Evolutionary conservation across 2,797 vertebrate genomes (phyloP).

Genomic region (Masticophis lateralis): DNA sequence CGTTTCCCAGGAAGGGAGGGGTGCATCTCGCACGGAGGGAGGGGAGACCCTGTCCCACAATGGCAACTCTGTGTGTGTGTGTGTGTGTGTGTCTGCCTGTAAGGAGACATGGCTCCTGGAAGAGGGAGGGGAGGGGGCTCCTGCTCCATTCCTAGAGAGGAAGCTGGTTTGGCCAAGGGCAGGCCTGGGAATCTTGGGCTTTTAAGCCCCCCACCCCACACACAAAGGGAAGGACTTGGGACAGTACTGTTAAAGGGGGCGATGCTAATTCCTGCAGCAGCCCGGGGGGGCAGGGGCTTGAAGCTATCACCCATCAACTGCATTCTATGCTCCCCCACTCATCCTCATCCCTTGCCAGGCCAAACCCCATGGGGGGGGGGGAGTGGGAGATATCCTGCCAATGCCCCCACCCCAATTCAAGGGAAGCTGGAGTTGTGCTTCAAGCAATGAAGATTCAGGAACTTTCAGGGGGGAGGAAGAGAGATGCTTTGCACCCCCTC

Average conservation of each 20-base stretch:
- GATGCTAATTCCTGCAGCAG: background rate
- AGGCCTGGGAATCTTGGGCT: background rate
- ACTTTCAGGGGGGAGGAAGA: no score
- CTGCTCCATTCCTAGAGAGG: background rate
- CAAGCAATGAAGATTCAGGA: background rate
- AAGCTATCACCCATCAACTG: background rate
- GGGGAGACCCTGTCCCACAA: background rate
- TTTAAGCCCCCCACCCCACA: no score
- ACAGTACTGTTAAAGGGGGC: background rate
- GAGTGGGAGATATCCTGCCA: background rate
- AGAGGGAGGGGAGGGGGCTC: no score
- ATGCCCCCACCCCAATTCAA: background rate
- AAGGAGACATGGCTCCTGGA: rapidly evolving
- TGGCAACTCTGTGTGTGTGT: no score
- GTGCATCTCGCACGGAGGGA: background rate
- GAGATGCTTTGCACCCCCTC: background rate
- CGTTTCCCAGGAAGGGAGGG: background rate
- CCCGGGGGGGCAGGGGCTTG: rapidly evolving
- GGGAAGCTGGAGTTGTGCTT: background rate
- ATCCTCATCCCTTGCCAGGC: background rate
- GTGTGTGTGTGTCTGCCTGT: no score
- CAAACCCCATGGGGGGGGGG: background rate
- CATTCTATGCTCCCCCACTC: background rate
- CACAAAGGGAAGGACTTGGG: background rate
- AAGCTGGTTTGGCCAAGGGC: background rate